phyloP scores from a whole-genome alignment of 35 echinoderm and acorn worm genomes.

The Apostichopus californicus region DNA sequence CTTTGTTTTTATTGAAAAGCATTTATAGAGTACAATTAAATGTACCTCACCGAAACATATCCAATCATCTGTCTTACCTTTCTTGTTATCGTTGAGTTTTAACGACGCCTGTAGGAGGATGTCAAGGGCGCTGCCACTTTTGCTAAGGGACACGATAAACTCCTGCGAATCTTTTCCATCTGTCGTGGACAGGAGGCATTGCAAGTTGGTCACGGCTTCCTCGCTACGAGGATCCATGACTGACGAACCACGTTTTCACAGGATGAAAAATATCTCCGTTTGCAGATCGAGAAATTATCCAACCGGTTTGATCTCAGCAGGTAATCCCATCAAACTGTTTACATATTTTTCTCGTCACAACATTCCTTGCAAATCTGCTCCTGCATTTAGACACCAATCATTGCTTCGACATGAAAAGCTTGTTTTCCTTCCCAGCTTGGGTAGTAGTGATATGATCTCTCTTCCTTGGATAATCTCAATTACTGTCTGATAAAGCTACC shows the following conservation, averaged over 20 bases:
- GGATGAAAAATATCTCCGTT: not conserved
- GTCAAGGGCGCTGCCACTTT: conserved; percentile 36
- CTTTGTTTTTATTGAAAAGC: too few species aligned
- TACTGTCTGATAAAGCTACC: too few species aligned
- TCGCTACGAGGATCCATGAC: conserved; percentile 37
- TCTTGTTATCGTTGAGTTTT: not conserved
- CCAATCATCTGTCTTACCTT: not conserved
- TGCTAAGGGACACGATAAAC: conserved; percentile 46
- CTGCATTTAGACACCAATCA: too few species aligned
- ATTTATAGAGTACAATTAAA: too few species aligned
- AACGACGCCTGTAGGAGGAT: conserved; percentile 16
- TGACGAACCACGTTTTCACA: not conserved
- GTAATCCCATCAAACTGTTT: not conserved
- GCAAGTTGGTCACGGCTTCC: conserved; percentile 35
- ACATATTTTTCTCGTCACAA: not conserved
- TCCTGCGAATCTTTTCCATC: conserved; percentile 1
- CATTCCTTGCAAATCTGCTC: too few species aligned
- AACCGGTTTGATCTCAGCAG: not conserved
- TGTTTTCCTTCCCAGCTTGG: too few species aligned
- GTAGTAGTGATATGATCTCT: too few species aligned
- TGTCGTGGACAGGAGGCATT: conserved; percentile 16
- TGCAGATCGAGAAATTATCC: not conserved
- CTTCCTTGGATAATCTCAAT: too few species aligned
- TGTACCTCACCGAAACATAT: too few species aligned
- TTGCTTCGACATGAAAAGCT: too few species aligned